Percentiles rank a stretch among this genome's conserved stretches.
Conservation (phyloP, 2,797 vertebrate species). For the Psittacula echo region DNA sequence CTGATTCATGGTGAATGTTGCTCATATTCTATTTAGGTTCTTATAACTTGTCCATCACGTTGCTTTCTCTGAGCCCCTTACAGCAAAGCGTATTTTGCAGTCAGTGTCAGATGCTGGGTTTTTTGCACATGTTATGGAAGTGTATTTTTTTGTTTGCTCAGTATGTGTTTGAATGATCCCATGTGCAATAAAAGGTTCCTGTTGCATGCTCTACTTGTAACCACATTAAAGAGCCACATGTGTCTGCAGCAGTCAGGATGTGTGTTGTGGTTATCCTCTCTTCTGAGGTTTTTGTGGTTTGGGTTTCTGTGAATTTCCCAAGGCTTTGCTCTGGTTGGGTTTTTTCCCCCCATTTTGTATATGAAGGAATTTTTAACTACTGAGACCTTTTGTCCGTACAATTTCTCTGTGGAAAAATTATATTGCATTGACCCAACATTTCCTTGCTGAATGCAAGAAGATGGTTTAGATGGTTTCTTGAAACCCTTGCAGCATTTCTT, state of each 20-base stretch:
- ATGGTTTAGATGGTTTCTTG: not conserved
- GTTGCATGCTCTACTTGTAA: constrained; percentile 1
- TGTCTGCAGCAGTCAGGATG: constrained; percentile 36
- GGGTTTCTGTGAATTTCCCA: constrained; percentile 9
- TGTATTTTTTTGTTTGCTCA: not conserved
- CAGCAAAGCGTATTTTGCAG: not conserved
- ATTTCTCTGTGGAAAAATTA: not conserved
- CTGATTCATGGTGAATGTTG: not conserved
- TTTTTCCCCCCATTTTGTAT: not conserved
- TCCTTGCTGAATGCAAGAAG: not conserved
- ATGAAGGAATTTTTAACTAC: not conserved
- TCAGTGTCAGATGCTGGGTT: not conserved
- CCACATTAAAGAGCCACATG: constrained; percentile 26
- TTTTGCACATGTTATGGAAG: constrained; percentile 1
- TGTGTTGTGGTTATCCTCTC: not conserved
- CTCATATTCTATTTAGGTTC: constrained; percentile 11
- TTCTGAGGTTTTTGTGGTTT: constrained; percentile 49
- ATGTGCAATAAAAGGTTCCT: not conserved
- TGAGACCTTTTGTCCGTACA: not conserved
- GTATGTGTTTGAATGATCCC: constrained; percentile 1
- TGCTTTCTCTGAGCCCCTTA: not conserved
- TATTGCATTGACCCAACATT: not conserved
- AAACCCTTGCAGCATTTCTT: not conserved
- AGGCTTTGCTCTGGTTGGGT: not conserved
- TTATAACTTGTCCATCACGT: not conserved